Evolutionary conservation across 1,140 invertebrate species (phyloP), one percentile per base, ranked within the genome.

Genomic region (Rhynchophorus ferrugineus): DNA sequence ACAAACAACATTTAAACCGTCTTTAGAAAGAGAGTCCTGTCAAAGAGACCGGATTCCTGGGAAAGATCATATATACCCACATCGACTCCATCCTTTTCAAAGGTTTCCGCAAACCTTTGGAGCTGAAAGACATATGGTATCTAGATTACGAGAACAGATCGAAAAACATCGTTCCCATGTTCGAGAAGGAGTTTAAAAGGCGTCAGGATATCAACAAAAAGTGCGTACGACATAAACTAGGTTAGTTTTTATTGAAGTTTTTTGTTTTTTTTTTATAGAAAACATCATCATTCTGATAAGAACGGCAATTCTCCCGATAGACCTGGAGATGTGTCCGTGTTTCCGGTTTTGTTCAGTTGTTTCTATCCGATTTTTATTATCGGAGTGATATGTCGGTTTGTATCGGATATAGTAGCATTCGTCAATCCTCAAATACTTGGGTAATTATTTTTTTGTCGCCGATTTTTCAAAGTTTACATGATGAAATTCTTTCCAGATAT

Each of bases 1-100:
- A n/a, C n/a, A n/a, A n/a, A n/a, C n/a, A n/a, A n/a, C n/a, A n/a
- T n/a, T n/a, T n/a, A n/a, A n/a, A n/a, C 13, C 34, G 38, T 39
- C 55, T 39, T 33, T 55, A 93, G 79, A 87, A 82, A 60, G 83
- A 84, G 63, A 94, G 89, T 71, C 95, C 95, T 38, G 92, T 97
- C 68, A 73, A 78, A 42, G 70, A 73, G 47, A 78, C 89, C 24
- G 92, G 92, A 13, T 97, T 95, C 70, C 77, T 91, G n/a, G 93
- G 90, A 19, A 79, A 81, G 45, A 71, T 98, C 2, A 79, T 86
- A 0, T 98, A 94, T 69, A 80, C 83, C 47, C 98, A 95, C 94
- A 95, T 97, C 69, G 87, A 92, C 69, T 54, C 71, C 1, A 71
- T 95, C 57, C 84, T 88, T 1, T 82, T 85, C 71, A 81, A 79